Evolutionary conservation across 2,113 vertebrate species (phyloP), one percentile per base, ranked within the genome.

Genomic region (Plecturocebus donacophilus): DNA sequence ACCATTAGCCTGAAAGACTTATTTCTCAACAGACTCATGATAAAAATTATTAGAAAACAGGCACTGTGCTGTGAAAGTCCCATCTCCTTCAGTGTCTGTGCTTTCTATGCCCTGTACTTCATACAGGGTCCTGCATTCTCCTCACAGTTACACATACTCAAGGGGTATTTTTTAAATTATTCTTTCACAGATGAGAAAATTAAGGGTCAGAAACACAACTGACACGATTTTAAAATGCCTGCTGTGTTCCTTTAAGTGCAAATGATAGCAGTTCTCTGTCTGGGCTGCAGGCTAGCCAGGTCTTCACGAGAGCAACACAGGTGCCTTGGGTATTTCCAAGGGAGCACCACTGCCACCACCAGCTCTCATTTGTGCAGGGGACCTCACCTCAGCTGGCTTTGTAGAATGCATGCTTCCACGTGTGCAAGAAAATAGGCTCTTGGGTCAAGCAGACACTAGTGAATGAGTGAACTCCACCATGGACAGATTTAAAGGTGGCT

Each of bases 131-230:
- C 52, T 25, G 1, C 23, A 45, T 35, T 42, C 58, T 82, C 47
- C 47, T 88, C 58, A 11, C 3, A 32, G 38, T 32, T 49, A 75
- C 81, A 58, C 42, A 56, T 2, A 73, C 20, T 77, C n/a, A 47
- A 42, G n/a, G 58, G 5, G 30, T 21, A n/a, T 35, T 19, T 21
- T 21, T 40, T 21, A 81, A 86, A 38, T 40, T 27, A 30, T 81
- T 38, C 32, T 71, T 96, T 90, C 45, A 83, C 32, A 95, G 73
- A 70, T 20, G 79, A 94, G 76, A 20, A 97, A 30, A 47, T 0
- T 45, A 54, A 89, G 25, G 42, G 79, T 95, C 79, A 85, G 32
- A 66, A 84, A 58, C n/a, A 80, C 17, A 70, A 61, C 38, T 2
- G 21, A 84, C 0, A 35, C 30, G 25, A 42, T 70, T 61, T 35